phyloP scores from a whole-genome alignment of 2,888 invertebrate genomes.

The Hypercompe scribonia region DNA sequence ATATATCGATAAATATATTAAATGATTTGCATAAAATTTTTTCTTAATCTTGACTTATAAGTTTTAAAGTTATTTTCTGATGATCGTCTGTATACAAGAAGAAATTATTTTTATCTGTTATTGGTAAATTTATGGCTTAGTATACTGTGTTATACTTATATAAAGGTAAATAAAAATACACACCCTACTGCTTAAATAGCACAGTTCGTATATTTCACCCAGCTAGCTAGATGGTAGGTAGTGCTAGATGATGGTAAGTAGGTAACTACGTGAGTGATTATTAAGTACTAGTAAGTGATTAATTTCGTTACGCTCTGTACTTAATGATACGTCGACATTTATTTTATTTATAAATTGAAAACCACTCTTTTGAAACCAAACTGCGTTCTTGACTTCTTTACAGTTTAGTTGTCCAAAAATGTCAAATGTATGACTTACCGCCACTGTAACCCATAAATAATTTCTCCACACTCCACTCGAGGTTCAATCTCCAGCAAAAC shows the following conservation, averaged over 20 bases:
- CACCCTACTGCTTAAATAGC: too few species aligned
- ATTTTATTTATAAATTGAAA: too few species aligned
- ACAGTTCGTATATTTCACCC: background rate
- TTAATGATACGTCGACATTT: too few species aligned
- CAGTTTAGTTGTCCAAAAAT: too few species aligned
- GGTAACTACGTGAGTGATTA: too few species aligned
- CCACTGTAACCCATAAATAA: background rate
- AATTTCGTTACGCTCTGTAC: background rate
- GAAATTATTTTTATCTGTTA: background rate
- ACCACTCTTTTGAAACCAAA: background rate
- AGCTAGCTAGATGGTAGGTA: too few species aligned
- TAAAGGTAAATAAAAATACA: background rate
- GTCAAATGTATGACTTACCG: background rate
- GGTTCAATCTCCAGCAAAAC: constrained; percentile 4
- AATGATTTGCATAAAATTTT: background rate
- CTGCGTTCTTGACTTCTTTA: background rate
- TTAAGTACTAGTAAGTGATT: too few species aligned
- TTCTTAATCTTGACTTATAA: background rate
- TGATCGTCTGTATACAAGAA: background rate
- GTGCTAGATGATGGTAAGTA: too few species aligned
- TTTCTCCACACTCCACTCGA: background rate
- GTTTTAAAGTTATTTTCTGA: background rate
- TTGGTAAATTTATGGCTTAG: too few species aligned
- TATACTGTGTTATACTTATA: background rate
- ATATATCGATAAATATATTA: background rate